These are phyloP conservation scores for Drosophila subquinaria DNA, from an alignment of 2,888 invertebrate species.

Conservation along the genomic window DNA sequence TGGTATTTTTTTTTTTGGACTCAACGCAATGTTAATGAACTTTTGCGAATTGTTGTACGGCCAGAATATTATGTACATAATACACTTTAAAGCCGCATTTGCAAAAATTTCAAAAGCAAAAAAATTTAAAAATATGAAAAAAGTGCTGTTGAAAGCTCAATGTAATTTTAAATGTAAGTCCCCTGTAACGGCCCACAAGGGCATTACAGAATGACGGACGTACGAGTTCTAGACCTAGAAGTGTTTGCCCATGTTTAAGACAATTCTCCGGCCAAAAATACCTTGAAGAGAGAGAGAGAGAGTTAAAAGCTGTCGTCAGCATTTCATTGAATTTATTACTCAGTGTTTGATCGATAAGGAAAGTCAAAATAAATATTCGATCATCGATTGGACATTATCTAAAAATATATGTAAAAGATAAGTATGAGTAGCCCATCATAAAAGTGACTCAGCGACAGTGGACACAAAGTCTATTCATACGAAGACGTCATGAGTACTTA, in stretches of 20 bases:
- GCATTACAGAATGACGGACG: slow-evolving; percentile 17
- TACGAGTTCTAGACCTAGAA: slow-evolving; percentile 19
- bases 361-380: slow-evolving; percentile 38
- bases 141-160: slow-evolving; percentile 25
- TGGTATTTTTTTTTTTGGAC: slow-evolving; percentile 15
- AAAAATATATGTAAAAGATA: slow-evolving; percentile 5
- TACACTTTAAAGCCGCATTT: slow-evolving; percentile 45
- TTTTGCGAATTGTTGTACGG: slow-evolving; percentile 58
- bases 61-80: slow-evolving; percentile 55
- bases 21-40: slow-evolving; percentile 72
- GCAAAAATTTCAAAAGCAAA: slow-evolving; percentile 52
- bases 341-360: slow-evolving; percentile 31
- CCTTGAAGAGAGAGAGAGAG: slow-evolving; percentile 14
- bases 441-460: slow-evolving; percentile 34
- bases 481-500: slow-evolving; percentile 40
- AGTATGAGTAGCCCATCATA: slow-evolving; percentile 2
- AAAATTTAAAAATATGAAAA: slow-evolving; percentile 26
- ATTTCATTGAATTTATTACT: slow-evolving; percentile 37
- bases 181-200: slow-evolving; percentile 30
- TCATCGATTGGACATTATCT: slow-evolving; percentile 44
- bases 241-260: slow-evolving; percentile 41
- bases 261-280: background rate
- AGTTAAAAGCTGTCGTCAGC: slow-evolving; percentile 16
- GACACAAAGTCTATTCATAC: slow-evolving; percentile 37
- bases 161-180: slow-evolving; percentile 36